phyloP scores from a whole-genome alignment of 2,113 vertebrate genomes.

The Hydrochoerus hydrochaeris region DNA sequence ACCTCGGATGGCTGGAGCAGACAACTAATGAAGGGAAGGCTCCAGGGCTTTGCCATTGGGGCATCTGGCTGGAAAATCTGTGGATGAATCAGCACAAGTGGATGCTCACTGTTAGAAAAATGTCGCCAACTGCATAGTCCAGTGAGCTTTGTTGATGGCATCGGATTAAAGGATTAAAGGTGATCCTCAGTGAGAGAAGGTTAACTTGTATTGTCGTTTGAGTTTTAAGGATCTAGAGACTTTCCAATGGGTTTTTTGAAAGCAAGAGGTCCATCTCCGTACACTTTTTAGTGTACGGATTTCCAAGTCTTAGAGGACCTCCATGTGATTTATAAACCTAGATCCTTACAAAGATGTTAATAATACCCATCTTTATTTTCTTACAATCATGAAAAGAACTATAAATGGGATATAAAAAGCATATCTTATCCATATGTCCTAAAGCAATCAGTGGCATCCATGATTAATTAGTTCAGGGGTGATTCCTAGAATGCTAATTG shows the following conservation, averaged over 20 bases:
- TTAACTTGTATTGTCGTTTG: not conserved
- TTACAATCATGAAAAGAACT: constrained; percentile 54
- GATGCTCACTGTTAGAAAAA: constrained; percentile 49
- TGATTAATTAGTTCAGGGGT: constrained; percentile 70
- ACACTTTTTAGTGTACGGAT: constrained; percentile 4
- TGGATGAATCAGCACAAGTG: constrained; percentile 57
- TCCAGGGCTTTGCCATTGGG: constrained; percentile 73
- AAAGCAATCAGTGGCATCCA: constrained; percentile 71
- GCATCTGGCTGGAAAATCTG: constrained; percentile 74
- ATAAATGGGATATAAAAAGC: constrained; percentile 70
- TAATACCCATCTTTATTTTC: constrained; percentile 46
- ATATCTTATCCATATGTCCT: constrained; percentile 70
- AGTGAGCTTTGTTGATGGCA: not conserved
- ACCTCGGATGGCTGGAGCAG: constrained; percentile 73
- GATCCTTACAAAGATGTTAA: constrained; percentile 54
- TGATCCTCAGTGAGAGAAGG: not conserved
- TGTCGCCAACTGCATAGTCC: constrained; percentile 11
- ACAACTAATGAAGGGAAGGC: constrained; percentile 71
- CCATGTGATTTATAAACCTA: constrained; percentile 47
- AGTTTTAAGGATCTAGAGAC: not conserved
- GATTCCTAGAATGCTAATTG: constrained; percentile 71
- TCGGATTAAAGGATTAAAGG: not conserved
- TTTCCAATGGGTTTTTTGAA: not conserved
- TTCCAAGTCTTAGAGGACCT: constrained; percentile 8
- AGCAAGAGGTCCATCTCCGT: not conserved